Conservation (phyloP, 2,797 vertebrate genomes). For the Gobionotothen gibberifrons region DNA sequence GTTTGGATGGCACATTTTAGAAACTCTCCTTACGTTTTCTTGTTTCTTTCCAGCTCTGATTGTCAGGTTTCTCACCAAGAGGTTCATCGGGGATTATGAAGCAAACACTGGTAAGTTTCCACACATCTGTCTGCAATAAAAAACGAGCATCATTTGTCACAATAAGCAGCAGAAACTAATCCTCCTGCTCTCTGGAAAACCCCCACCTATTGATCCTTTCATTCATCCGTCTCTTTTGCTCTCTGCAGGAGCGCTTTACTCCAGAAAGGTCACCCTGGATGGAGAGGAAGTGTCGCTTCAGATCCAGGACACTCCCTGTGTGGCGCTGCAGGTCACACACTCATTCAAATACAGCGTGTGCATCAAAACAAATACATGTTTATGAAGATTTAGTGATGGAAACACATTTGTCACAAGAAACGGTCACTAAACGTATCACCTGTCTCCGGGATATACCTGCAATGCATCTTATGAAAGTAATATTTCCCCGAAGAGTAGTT, state of each 20-base stretch:
- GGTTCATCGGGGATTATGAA: constrained; percentile 96
- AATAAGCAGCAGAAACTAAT: neutral
- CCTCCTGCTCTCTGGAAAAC: neutral
- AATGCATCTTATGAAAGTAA: no score
- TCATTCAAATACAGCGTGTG: neutral
- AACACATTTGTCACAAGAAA: no score
- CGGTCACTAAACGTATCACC: no score
- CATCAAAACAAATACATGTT: no score
- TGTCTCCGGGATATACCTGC: no score
- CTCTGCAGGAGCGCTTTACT: constrained; percentile 90
- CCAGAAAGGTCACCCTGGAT: constrained; percentile 92
- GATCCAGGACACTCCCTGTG: constrained; percentile 94
- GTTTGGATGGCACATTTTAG: no score
- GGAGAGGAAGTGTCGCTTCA: constrained; percentile 94
- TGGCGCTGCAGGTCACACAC: constrained; percentile 84
- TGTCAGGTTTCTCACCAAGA: constrained; percentile 93
- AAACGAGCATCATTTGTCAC: neutral
- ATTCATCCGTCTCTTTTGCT: constrained; percentile 15
- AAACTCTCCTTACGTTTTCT: neutral
- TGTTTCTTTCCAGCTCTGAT: constrained; percentile 86
- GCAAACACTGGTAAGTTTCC: constrained; percentile 91
- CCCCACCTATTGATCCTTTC: constrained; percentile 4
- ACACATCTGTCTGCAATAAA: neutral
- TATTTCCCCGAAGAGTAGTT: no score
- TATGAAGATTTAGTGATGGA: no score